Base-by-base conservation (phyloP, 2,888 invertebrate species). In the Morpho achilles region DNA sequence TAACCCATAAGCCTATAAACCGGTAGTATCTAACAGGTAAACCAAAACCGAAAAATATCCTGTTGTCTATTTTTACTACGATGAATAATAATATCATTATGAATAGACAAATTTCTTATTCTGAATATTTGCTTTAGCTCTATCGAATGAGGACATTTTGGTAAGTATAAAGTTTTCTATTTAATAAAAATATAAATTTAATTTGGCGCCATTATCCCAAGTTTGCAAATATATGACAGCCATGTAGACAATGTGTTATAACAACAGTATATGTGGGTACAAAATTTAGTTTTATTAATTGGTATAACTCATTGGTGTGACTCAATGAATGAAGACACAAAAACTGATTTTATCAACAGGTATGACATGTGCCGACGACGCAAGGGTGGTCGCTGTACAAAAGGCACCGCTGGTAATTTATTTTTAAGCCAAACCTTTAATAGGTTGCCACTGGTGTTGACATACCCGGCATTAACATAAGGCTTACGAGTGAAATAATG, bases 301-400 rank as follows among this genome's bases (percentile, higher is more conserved):
- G 49, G 16, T 51, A 40, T 41, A 46, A 32, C 48, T 22, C 16
- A 16, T 16, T 16, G 16, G 16, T 16, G 55, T 50, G 58, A 60
- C 56, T 58, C 57, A 55, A 50, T 72, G 70, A 68, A 74, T 79
- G 77, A 82, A 81, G 80, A 82, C 72, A 70, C 74, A 71, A 75
- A 81, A 75, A 78, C 77, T 80, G 76, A 85, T 88, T 88, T 88
- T 73, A 85, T 88, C 92, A 91, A 92, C 95, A 97, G 97, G 95
- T 97, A 97, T 92, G 98, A 98, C 95, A 97, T 98, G 97, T 98
- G 98, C 94, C 95, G 98, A 82, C 94, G 97, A 87, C 94, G 97
- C 92, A 97, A 97, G 94, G 97, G 97, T 92, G 97, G 97, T 89
- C 95, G 97, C 92, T 98, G 98, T 94, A 97, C 97, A 84, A 97